Evolutionary conservation across 2,888 invertebrate species (phyloP).

Genomic region (Brenthis hecate): DNA sequence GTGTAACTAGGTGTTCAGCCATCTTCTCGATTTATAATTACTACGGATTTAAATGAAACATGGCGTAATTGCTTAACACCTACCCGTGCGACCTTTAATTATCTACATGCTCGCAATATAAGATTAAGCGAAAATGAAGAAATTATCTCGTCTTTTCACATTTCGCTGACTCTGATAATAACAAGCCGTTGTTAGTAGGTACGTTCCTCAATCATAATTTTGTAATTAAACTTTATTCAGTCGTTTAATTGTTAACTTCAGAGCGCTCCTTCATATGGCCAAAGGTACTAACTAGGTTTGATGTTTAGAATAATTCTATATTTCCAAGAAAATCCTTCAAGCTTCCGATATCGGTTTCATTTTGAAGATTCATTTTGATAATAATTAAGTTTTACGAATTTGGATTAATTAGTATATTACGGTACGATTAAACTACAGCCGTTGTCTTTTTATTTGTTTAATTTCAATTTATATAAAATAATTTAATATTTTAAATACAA

Average conservation of each 20-base stretch:
- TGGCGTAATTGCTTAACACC: slow-evolving; percentile 30
- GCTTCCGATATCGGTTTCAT: no score
- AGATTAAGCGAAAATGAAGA: slow-evolving; percentile 36
- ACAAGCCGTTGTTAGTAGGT: slow-evolving; percentile 21
- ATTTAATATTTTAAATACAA: no score
- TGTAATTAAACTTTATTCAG: slow-evolving; percentile 31
- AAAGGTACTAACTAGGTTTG: background rate
- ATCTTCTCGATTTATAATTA: slow-evolving; percentile 12
- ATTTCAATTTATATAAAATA: no score
- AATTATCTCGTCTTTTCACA: slow-evolving; percentile 40
- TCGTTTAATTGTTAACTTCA: slow-evolving; percentile 16
- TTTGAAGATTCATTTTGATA: background rate
- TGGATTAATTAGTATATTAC: no score
- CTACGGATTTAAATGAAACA: slow-evolving; percentile 25
- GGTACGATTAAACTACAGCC: no score
- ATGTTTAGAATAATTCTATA: background rate
- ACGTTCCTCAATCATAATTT: slow-evolving; percentile 29
- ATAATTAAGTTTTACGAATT: no score
- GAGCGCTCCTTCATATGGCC: background rate
- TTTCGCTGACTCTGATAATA: slow-evolving; percentile 37
- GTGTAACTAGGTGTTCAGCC: background rate
- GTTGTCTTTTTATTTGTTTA: no score
- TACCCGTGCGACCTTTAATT: slow-evolving; percentile 31
- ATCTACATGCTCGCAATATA: slow-evolving; percentile 24
- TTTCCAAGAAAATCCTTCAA: background rate